Base-by-base conservation (phyloP, 2,113 vertebrate genomes). In the Cololabis saira region DNA sequence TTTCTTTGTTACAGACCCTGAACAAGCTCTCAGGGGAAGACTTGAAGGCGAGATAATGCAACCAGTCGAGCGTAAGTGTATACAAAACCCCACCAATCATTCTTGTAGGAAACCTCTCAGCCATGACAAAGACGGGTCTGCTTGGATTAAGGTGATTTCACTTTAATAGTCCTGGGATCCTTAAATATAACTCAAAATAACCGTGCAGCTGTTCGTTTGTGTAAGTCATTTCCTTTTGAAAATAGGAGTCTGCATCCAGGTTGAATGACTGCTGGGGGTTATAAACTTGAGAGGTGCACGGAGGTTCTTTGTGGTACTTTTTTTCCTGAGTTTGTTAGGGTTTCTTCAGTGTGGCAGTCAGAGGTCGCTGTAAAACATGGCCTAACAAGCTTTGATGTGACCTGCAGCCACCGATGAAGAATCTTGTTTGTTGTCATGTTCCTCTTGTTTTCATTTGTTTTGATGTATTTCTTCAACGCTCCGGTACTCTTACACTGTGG, bases 1-100 rank as follows among this genome's bases (percentile, higher is more conserved):
- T 87, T 84, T 85, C 90, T 89, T 92, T 91, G 90, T 92, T 90
- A 89, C 78, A 68, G 86, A 89, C 81, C 83, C 74, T 90, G 83
- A 90, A 85, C 79, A 87, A 91, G 90, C 87, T 83, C 62, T 54
- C 48, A 64, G 60, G 51, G 59, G 67, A 86, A 75, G 73, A 81
- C 45, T 63, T 81, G 81, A 91, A 89, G 83, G 90, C 84, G 67
- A 77, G 84, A 84, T 87, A 92, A 93, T 82, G 70, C 10, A 59
- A 10, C 53, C 82, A 80, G 82, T 85, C 66, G 59, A 87, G 85
- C 81, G 49, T 69, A 78, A 88, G 76, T 72, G 83, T 84, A 61
- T 71, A 91, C 87, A 90, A 90, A 91, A 87, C 71, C 63, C 63
- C 68, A 47, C 79, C 81, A 71, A 80, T 74, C 62, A 49, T 61